phyloP scores from a whole-genome alignment of 1,140 invertebrate genomes.

The Schmidtea mediterranea region DNA sequence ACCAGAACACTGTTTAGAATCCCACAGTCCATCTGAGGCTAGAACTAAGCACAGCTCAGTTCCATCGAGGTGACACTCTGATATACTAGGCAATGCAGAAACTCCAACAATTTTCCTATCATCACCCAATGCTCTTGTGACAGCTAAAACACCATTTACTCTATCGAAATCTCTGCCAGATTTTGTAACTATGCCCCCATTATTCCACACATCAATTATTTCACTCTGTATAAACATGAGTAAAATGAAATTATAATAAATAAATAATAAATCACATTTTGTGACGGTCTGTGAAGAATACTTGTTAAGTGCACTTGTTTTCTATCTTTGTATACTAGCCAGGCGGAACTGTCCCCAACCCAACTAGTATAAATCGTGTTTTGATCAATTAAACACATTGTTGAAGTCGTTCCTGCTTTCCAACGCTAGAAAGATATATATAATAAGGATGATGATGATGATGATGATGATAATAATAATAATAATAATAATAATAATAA shows the following conservation, averaged over 20 bases:
- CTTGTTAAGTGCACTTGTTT: background rate
- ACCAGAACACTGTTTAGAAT: background rate
- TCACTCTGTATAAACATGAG: background rate
- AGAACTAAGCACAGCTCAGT: background rate
- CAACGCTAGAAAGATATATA: background rate
- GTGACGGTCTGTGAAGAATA: slow-evolving; percentile 1
- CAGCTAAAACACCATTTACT: background rate
- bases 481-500: background rate
- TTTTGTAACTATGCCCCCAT: no score
- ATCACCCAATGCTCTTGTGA: slow-evolving; percentile 1
- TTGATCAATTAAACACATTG: background rate
- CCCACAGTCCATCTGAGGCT: slow-evolving; percentile 1
- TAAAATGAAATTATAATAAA: background rate
- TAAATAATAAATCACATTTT: background rate
- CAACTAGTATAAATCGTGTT: slow-evolving; percentile 1
- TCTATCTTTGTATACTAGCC: background rate
- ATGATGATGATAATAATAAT: background rate
- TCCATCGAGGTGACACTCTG: background rate
- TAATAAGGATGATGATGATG: background rate
- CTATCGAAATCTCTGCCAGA: background rate
- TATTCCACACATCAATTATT: no score
- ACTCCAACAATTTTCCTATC: background rate
- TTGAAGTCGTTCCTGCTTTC: background rate
- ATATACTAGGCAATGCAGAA: background rate
- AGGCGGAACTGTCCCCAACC: slow-evolving; percentile 3